Evolutionary conservation across 2,888 invertebrate genomes (phyloP), one percentile per base, ranked within the genome.

Genomic region (Pemphredon lugubris): DNA sequence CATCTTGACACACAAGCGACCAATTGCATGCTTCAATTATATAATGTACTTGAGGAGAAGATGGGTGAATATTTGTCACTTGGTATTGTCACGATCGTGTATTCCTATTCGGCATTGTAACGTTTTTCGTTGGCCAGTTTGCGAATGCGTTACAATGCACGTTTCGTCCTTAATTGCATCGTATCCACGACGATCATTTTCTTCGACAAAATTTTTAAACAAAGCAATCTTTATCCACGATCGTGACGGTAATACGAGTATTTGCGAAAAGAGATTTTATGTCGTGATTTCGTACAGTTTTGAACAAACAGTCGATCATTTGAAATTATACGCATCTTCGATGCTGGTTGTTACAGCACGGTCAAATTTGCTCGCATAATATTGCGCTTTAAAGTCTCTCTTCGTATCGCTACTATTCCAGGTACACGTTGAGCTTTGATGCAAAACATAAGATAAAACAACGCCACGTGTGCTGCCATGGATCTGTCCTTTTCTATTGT

Each of bases 401-500:
- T 65, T 39, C 34, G 67, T 63, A 50, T 54, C 23, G 26, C 48
- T 66, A 69, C 68, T 54, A 64, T 79, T 79, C 67, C 68, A 79
- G 75, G 75, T 79, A 57, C 59, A 64, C 48, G 47, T 60, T 60
- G 66, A 71, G 71, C 68, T 66, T 67, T 73, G 63, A 67, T 68
- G 53, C 50, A 73, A 73, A 61, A 54, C 45, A 64, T 26, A 44
- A 59, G 51, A 72, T 72, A 70, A 75, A 64, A 18, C 44, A 81
- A 73, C 70, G 72, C 75, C 79, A 80, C 79, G 81, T 85, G 85
- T 82, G 83, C 83, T 82, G 81, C 82, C 84, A 85, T 86, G 86
- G 84, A 85, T 79, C 83, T 79, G 75, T 79, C 78, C 72, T 73
- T 77, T 78, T 75, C 75, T 76, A 63, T 78, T 76, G 60, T 68